Evolutionary conservation across 2,888 invertebrate species (phyloP).

Genomic region (Trachelus tabidus): DNA sequence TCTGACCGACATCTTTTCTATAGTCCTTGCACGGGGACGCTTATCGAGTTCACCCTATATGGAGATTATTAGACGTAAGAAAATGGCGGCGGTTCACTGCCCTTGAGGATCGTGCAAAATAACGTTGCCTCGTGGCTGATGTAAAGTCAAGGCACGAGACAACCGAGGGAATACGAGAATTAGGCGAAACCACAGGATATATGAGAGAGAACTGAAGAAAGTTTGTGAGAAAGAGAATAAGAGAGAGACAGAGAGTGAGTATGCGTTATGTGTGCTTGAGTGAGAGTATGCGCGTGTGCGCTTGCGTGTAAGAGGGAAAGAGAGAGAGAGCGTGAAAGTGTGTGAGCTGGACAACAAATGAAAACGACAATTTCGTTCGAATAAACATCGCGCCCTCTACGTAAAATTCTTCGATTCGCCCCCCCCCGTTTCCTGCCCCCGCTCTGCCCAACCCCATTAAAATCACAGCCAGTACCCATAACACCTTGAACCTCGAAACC

Average conservation of each 20-base stretch:
- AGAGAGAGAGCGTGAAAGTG: neutral
- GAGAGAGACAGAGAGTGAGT: neutral
- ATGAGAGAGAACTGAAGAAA: slow-evolving; percentile 25
- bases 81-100: neutral
- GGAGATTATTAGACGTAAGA: slow-evolving; percentile 1
- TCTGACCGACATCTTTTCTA: neutral
- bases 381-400: neutral
- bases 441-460: neutral
- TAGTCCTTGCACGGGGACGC: neutral
- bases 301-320: too few relatives aligned
- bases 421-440: neutral
- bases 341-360: neutral
- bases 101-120: neutral
- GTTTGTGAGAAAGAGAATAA: neutral
- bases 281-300: too few relatives aligned
- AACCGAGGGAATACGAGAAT: neutral
- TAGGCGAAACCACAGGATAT: slow-evolving; percentile 8
- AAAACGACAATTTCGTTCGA: neutral
- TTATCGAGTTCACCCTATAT: neutral
- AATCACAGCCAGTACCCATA: neutral
- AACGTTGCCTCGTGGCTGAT: neutral
- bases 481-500: neutral
- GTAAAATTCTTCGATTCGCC: neutral
- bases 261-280: neutral
- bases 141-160: neutral